Base-by-base conservation (phyloP, 2,888 invertebrate species). In the Erpobdella octoculata region DNA sequence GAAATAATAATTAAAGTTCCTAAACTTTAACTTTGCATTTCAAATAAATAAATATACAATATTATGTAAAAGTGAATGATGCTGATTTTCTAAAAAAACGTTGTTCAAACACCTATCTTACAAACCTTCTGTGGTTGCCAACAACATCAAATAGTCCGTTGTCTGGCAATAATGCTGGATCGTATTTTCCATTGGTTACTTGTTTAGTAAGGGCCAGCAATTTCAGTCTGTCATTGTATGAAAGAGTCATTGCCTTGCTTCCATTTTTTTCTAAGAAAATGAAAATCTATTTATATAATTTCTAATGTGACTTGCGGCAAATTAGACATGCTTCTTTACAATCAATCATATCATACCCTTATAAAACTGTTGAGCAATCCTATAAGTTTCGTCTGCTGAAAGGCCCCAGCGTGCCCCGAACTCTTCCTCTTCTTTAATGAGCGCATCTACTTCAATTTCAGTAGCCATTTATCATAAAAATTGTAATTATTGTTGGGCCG, bases 141-240 rank as follows among this genome's bases (percentile, higher is more conserved):
- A 96, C 93, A 0, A 96, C 91, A 85, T 97, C 95, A 48, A 97
- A 84, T 0, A 94, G 92, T 33, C 96, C 96, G 65, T 95, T 85
- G 12, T 91, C 91, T 53, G 92, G 89, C 53, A 87, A 78, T 0
- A 76, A 76, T 69, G 79, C 80, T 41, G 88, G 85, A 76, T 89
- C 88, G 79, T 79, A 83, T 73, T 81, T 80, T 0, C 96, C 96
- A 83, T 92, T 89, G 15, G 87, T 87, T 9, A 91, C 90, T 86
- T 96, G 95, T 81, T 93, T 92, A 9, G 91, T 91, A 79, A 90
- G 91, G 1, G 95, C 95, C 25, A 95, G 90, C 75, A 96, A 84
- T 80, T 90, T 90, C 70, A 94, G 84, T 80, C 93, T 91, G 81
- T 95, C 93, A 83, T 92, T 91, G 83, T 96, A 96, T 64, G 92